phyloP scores from a whole-genome alignment of 1,140 invertebrate species.

The Drosophila teissieri region DNA sequence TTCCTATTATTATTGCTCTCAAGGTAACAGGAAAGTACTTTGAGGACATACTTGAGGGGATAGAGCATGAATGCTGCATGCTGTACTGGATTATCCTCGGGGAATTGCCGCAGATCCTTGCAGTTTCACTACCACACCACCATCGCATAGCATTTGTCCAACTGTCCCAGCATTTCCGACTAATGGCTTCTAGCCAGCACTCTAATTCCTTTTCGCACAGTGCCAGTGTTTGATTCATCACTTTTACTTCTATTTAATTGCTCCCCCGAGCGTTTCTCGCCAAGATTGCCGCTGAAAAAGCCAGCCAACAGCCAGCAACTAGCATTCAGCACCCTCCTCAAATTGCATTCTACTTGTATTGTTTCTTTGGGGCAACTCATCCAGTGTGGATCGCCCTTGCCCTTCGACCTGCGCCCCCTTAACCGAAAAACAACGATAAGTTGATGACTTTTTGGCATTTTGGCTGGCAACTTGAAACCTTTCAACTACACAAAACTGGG shows the following conservation, averaged over 20 bases:
- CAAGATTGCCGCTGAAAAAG: neutral
- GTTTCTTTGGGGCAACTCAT: no score
- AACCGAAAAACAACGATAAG: slow-evolving; percentile 42
- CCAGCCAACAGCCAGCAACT: neutral
- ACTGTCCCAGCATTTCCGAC: slow-evolving; percentile 8
- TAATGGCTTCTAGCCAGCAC: slow-evolving; percentile 22
- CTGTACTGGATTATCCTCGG: neutral
- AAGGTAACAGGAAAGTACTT: no score
- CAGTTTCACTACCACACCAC: neutral
- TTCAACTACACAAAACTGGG: slow-evolving; percentile 37
- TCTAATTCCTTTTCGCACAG: slow-evolving; percentile 4
- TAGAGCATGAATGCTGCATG: no score
- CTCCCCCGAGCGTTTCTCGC: slow-evolving; percentile 30
- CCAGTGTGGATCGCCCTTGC: neutral
- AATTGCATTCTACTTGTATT: slow-evolving; percentile 6
- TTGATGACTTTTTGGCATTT: slow-evolving; percentile 58
- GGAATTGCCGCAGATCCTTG: slow-evolving; percentile 14
- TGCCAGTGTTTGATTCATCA: slow-evolving; percentile 42
- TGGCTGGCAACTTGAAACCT: slow-evolving; percentile 47
- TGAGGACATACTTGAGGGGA: no score
- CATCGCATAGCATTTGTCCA: neutral
- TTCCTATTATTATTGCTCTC: no score
- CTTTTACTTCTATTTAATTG: slow-evolving; percentile 55
- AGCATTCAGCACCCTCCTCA: neutral
- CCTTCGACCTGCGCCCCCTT: neutral